Conservation (phyloP, 2,888 invertebrate genomes). For the Tetrapedia diversipes region DNA sequence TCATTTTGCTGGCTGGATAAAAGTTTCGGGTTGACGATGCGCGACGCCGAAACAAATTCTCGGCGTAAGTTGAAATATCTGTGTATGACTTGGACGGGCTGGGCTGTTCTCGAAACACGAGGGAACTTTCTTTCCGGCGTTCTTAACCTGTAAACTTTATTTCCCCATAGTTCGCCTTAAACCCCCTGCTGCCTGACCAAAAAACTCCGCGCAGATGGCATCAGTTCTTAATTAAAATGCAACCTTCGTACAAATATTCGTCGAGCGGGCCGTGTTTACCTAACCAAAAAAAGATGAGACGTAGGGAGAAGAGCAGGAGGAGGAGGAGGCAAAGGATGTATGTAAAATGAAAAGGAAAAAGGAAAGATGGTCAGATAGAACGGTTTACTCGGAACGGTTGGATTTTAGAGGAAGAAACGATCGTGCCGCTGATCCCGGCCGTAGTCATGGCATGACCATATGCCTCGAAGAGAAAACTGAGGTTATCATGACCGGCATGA, state of each 20-base stretch:
- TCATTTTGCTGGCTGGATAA: not conserved
- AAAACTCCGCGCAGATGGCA: slow-evolving; percentile 45
- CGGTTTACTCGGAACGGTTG: slow-evolving; percentile 33
- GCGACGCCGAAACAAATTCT: slow-evolving; percentile 34
- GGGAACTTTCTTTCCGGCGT: slow-evolving; percentile 31
- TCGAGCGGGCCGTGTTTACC: slow-evolving; percentile 31
- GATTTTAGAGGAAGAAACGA: slow-evolving; percentile 43
- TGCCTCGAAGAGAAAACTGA: slow-evolving; percentile 35
- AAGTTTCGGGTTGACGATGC: slow-evolving; percentile 28
- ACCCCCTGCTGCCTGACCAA: slow-evolving; percentile 10
- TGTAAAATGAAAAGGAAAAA: not conserved
- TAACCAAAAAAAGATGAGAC: not conserved
- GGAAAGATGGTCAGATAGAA: slow-evolving; percentile 54
- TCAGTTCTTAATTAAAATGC: slow-evolving; percentile 61
- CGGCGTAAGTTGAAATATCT: slow-evolving; percentile 26
- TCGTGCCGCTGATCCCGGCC: slow-evolving; percentile 46
- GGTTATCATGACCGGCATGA: slow-evolving; percentile 57
- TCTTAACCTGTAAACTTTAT: slow-evolving; percentile 43
- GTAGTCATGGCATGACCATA: slow-evolving; percentile 30
- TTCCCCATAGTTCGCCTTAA: slow-evolving; percentile 4
- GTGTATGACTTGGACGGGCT: slow-evolving; percentile 41
- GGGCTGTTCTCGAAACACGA: slow-evolving; percentile 17
- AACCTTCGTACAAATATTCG: slow-evolving; percentile 59
- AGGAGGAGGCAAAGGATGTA: not conserved
- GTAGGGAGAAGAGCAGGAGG: not conserved